Base-by-base conservation (phyloP, 64 coral and sea anemone genomes). In the Montipora efflorescens region DNA sequence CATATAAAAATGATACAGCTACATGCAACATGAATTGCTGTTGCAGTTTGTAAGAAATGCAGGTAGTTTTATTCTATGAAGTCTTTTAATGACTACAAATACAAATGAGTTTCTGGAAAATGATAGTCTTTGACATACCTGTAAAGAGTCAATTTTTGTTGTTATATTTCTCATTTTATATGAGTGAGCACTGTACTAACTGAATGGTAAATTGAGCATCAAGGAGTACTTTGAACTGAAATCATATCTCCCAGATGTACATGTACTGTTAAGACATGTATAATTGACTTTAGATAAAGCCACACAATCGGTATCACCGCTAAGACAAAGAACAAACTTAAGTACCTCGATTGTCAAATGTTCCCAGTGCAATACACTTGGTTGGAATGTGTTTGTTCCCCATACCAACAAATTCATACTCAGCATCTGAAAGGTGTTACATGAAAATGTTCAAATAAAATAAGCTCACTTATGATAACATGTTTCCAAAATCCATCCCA, bases 271-370 rank as follows among this genome's bases (percentile, higher is more conserved):
- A 43, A 87, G 5, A 48, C 19, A 48, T 85, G 19, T 85, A 43
- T 68, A 62, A 87, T 48, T 10, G n/a, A 11, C 46, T 50, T 88
- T 48, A 48, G 36, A n/a, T 43, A 64, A 77, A 89, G 21, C 22
- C 75, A 59, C 51, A 77, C 64, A 46, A 67, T 23, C 28, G 10
- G 73, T 47, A 21, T 23, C 13, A 70, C 61, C 55, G 1, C 36
- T 67, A 13, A 22, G 52, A 77, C 48, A 52, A 16, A 53, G 49
- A 7, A 71, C 13, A 49, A 48, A 61, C 48, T 48, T 11, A 69
- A 69, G 13, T 96, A 96, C 94, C 94, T 89, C 85, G 94, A 59
- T 71, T 87, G 49, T 96, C 68, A 83, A 77, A 96, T 92, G 71
- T 36, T 36, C 28, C 28, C 28, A 36, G 28, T 36, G 28, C 28